Base-by-base conservation (phyloP, 2,113 vertebrate genomes). In the Nicator chloris region DNA sequence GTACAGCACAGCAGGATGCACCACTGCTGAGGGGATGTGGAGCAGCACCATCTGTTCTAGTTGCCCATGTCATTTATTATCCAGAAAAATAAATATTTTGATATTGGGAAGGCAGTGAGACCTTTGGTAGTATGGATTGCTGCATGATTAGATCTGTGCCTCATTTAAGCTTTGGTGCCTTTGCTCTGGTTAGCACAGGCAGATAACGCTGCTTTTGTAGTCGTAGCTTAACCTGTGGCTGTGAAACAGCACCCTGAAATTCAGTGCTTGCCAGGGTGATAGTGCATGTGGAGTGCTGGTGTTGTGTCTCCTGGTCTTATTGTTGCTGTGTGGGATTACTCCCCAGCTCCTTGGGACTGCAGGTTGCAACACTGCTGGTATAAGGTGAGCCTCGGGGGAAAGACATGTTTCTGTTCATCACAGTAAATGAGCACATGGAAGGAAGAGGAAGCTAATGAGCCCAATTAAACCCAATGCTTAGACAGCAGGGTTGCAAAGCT, bases 341-440 rank as follows among this genome's bases (percentile, higher is more conserved):
- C 23, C 42, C 9, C 42, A 59, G 39, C 39, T 89, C 33, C 39
- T 54, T 72, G 78, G 51, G 39, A 31, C 12, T 72, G 47, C 33
- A 72, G 66, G 31, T 85, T 82, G 50, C 66, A 68, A 5, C 24
- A 15, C 27, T 53, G 35, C 61, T 82, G 56, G 12, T 6, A 2
- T 64, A 40, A 93, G 40, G 70, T 80, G 88, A 63, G 49, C 71
- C 49, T 88, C 1, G 0, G 53, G 50, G 50, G 40, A 47, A 50
- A 49, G 65, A 17, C 2, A 3, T 22, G 11, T 35, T 88, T 45
- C 66, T 64, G 30, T 28, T 84, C 39, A 16, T 80, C 6, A 2
- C 7, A 16, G 39, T 30, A 6, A 47, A 7, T 0, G 6, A 78
- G 59, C 30, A 28, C 0, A 0, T 45, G 42, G 33, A 57, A 86